Conservation (phyloP, 2,888 invertebrate genomes). For the Hetaerina titia region DNA sequence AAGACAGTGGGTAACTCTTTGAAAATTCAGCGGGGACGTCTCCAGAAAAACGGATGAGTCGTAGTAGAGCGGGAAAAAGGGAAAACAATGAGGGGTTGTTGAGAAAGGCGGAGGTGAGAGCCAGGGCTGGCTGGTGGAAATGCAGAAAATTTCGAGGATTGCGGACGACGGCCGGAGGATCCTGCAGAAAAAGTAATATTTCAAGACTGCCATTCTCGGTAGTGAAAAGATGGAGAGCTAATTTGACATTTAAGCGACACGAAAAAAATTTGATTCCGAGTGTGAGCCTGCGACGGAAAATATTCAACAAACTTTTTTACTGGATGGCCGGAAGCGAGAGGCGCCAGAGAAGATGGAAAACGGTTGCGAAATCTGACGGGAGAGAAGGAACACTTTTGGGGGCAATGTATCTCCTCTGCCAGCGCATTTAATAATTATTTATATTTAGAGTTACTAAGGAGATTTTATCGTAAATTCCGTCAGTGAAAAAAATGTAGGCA, state of each 20-base stretch:
- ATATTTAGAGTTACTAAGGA: background rate
- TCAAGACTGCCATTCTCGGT: background rate
- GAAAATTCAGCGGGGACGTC: background rate
- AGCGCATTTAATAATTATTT: background rate
- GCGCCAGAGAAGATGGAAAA: background rate
- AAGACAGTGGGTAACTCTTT: background rate
- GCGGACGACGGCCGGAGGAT: background rate
- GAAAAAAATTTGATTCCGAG: background rate
- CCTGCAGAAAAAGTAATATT: background rate
- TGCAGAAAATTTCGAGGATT: background rate
- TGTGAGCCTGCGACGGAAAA: background rate
- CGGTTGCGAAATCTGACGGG: background rate
- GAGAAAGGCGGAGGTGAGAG: background rate
- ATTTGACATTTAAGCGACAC: slow-evolving; percentile 30
- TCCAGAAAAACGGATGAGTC: background rate
- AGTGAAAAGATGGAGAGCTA: slow-evolving; percentile 24
- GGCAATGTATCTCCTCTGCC: background rate
- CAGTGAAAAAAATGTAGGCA: no score
- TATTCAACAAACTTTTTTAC: background rate
- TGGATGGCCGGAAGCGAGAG: background rate
- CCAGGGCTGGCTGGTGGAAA: background rate
- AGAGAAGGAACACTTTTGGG: background rate
- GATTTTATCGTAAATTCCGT: no score
- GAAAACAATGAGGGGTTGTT: background rate
- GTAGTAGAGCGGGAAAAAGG: background rate